Evolutionary conservation across 2,797 vertebrate species (phyloP), one percentile per base, ranked within the genome.

Genomic region (Enteromius trimaculatus): DNA sequence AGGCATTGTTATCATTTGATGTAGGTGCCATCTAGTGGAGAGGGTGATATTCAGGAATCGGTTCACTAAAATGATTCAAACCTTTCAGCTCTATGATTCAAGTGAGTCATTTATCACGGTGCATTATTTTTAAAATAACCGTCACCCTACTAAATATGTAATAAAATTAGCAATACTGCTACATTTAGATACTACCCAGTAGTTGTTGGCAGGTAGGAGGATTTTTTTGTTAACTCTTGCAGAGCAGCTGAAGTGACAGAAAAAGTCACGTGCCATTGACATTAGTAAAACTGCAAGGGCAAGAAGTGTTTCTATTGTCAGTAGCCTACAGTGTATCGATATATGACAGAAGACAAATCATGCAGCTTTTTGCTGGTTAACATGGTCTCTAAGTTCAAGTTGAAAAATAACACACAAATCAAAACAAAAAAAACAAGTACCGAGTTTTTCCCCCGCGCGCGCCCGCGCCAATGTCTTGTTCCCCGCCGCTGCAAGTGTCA

Each of bases 21-120:
- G 85, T 87, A 91, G 91, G 90, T 89, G 92, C 93, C 94, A 93
- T 92, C 94, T 94, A 93, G 94, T 93, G 94, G 93, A 89, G 86
- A 88, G 65, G 87, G 7, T 44, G 60, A 68, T 44, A 51, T 80
- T 60, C 17, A 26, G 5, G 4, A 77, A 76, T 37, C 11, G 14
- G 13, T 42, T 60, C 37, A 2, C 16, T 26, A 60, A 29, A 77
- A 60, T 5, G 29, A 53, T 53, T 53, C 49, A 34, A 74, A 34
- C 49, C 1, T 31, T 26, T 17, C 14, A 49, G 16, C 8, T 16
- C 69, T 29, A 49, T 19, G 68, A 17, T 23, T 44, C n/a, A 70
- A 47, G 42, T 29, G 29, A 34, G 10, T 72, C 29, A 2, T 51
- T 72, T 13, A 10, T 53, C 47, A 51, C 2, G 3, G 16, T 19